These are phyloP conservation scores for Chloroceryle amazona DNA, from an alignment of 2,797 vertebrate genomes.

Conservation along the genomic window DNA sequence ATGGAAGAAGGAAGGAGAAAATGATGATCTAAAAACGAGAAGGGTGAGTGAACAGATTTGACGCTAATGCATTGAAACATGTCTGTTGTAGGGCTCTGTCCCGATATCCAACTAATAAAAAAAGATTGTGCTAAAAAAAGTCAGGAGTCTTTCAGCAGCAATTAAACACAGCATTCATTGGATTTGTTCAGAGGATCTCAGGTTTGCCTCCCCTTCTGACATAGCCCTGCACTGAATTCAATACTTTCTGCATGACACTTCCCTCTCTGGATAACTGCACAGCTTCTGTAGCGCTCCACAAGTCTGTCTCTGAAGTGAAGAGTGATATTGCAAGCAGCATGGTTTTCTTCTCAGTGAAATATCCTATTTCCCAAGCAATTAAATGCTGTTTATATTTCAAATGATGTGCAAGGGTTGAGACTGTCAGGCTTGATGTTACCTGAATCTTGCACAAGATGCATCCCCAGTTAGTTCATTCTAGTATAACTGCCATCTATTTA, in stretches of 20 bases:
- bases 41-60: slow-evolving; percentile 49
- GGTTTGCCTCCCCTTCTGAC: background rate
- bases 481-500: slow-evolving; percentile 77
- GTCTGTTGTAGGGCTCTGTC: background rate
- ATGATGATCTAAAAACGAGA: slow-evolving; percentile 33
- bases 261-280: background rate
- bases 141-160: background rate
- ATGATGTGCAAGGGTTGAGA: slow-evolving; percentile 50
- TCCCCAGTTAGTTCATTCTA: slow-evolving; percentile 66
- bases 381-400: slow-evolving; percentile 79
- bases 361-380: slow-evolving; percentile 74
- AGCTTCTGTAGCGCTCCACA: background rate
- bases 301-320: slow-evolving; percentile 1
- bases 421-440: slow-evolving; percentile 75
- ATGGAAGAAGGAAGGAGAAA: slow-evolving; percentile 61
- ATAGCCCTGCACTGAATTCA: background rate
- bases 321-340: slow-evolving; percentile 3
- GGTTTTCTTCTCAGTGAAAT: slow-evolving; percentile 56
- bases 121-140: background rate
- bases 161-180: slow-evolving; percentile 34
- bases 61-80: background rate
- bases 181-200: background rate
- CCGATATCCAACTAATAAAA: background rate
- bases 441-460: slow-evolving; percentile 70
- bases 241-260: background rate